Base-by-base conservation (phyloP, 1,140 invertebrate species). In the Bicyclus anynana region DNA sequence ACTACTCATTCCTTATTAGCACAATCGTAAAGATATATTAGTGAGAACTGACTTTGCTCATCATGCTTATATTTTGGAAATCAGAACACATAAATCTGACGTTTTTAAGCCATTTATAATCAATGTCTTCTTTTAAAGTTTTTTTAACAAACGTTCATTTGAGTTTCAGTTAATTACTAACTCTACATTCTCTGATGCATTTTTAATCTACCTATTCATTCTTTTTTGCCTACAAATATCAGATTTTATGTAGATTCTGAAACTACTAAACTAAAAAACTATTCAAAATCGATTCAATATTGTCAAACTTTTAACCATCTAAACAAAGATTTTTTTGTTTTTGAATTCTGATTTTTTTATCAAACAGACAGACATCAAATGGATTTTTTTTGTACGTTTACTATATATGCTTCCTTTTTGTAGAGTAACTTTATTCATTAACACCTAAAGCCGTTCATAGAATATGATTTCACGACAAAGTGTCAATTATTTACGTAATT, bases 381-480 rank as follows among this genome's bases (percentile, higher is more conserved):
- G 17, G 40, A 17, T 40, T 40, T 40, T 16, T 14, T 26, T 10
- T 53, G 27, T 38, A 52, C 17, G 21, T 7, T n/a, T n/a, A n/a
- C n/a, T n/a, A n/a, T n/a, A 14, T 44, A 20, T 6, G 10, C 10
- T 29, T 29, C 5, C 27, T 29, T 26, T 26, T 26, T 5, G 27
- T 29, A 29, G 9, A 12, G 9, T 1, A 33, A 12, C 7, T 33
- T 17, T 7, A 40, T 21, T 44, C 2, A 44, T 44, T 44, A n/a
- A 12, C 42, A 44, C 42, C 42, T 44, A 23, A 5, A 35, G 21
- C 26, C 37, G 40, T 57, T 58, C 48, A 59, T 48, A 59, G 18
- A 37, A 53, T 44, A 51, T 50, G 48, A 40, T 27, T 52, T 53
- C 49, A 38, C 49, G 29, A 7, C 12, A 29, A 47, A 18, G 5